phyloP scores from a whole-genome alignment of 2,113 vertebrate genomes.

The Potamarius usumacintae region DNA sequence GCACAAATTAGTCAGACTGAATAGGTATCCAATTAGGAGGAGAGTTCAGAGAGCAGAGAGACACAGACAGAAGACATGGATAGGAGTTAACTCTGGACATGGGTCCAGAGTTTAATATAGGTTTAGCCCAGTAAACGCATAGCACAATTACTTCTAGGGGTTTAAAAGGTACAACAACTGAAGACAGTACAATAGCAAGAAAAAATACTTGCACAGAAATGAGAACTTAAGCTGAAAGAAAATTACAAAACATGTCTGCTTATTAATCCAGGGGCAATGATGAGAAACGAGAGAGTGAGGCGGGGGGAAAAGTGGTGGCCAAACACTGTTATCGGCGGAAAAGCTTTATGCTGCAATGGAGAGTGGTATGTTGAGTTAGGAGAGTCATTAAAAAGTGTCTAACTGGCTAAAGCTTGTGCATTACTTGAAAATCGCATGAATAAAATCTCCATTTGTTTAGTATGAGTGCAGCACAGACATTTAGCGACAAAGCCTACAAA shows the following conservation, averaged over 20 bases:
- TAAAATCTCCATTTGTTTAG: constrained; percentile 74
- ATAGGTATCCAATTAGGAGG: constrained; percentile 45
- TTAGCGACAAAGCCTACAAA: constrained; percentile 57
- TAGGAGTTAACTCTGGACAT: constrained; percentile 55
- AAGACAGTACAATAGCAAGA: not conserved
- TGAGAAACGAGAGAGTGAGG: constrained; percentile 5
- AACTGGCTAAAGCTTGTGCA: constrained; percentile 67
- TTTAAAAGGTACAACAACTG: constrained; percentile 17
- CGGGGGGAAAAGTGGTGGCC: constrained; percentile 29
- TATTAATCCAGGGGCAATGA: constrained; percentile 15
- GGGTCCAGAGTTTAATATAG: constrained; percentile 52
- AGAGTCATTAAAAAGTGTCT: constrained; percentile 74
- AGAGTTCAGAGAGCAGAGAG: constrained; percentile 46
- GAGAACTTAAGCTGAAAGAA: not conserved
- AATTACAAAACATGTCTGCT: constrained; percentile 21
- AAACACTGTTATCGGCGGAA: constrained; percentile 61
- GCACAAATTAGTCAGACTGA: constrained; percentile 44
- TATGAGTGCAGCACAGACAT: constrained; percentile 53
- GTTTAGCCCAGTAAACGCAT: constrained; percentile 53
- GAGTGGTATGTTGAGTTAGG: constrained; percentile 57
- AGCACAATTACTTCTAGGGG: constrained; percentile 26
- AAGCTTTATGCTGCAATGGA: constrained; percentile 54
- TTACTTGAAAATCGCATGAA: constrained; percentile 69
- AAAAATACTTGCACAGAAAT: not conserved
- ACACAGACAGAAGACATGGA: constrained; percentile 43